Conservation (phyloP, 2,113 vertebrate genomes). For the Ptychochromis oligacanthus region DNA sequence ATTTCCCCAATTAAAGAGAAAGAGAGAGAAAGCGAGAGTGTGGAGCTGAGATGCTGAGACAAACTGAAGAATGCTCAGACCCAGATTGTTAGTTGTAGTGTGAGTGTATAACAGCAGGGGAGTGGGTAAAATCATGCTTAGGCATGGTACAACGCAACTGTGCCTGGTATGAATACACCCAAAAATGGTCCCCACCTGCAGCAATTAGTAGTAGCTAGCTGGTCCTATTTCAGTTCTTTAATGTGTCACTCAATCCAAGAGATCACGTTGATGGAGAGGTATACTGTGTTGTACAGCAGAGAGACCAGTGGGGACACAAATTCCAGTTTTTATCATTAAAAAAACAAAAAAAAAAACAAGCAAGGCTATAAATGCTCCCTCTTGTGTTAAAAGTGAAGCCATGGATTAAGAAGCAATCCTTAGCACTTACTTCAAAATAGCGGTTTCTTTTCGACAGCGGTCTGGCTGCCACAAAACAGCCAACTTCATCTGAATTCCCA, state of each 20-base stretch:
- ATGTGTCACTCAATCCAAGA: not conserved
- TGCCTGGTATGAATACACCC: not conserved
- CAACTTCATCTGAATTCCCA: constrained; percentile 94
- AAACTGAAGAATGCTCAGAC: not conserved
- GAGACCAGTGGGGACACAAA: not conserved
- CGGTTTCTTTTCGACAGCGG: constrained; percentile 91
- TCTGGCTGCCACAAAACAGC: constrained; percentile 92
- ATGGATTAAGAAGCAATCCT: not conserved
- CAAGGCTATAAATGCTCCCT: not conserved
- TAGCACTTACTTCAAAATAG: constrained; percentile 91
- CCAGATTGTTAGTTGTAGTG: not conserved
- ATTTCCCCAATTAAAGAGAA: not conserved
- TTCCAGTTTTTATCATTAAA: not conserved
- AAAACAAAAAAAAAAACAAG: too few species aligned
- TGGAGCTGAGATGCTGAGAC: not conserved
- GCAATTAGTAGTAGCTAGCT: not conserved
- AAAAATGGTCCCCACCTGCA: not conserved
- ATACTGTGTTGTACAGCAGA: not conserved
- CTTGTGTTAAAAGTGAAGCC: not conserved
- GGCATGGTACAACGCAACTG: too few species aligned
- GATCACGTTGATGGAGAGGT: not conserved
- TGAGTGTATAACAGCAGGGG: not conserved
- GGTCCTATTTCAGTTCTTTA: constrained; percentile 1
- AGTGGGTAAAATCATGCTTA: not conserved
- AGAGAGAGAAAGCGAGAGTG: not conserved